A percentile compares a stretch with the other conserved stretches of the same genome.
Conservation (phyloP, 2,888 invertebrate species). For the Drosophila acutilabella region DNA sequence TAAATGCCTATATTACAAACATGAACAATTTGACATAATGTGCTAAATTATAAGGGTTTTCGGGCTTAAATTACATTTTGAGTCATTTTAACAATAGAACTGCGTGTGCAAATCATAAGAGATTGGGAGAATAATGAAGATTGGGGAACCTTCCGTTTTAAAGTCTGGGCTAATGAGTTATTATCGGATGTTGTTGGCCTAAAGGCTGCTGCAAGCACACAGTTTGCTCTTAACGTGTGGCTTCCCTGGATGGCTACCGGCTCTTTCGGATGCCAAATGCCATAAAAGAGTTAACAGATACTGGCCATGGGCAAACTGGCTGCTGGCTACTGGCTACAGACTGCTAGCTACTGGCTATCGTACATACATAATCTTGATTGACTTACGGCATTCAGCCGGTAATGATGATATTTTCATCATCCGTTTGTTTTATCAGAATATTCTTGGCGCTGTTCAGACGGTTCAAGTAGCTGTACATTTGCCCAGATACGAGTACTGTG, state of each 20-base stretch:
- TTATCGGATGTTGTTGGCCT: conserved; percentile 51
- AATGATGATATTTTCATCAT: conserved; percentile 74
- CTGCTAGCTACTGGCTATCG: conserved; percentile 34
- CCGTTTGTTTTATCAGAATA: conserved; percentile 68
- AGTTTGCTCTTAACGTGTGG: conserved; percentile 17
- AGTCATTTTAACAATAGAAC: conserved; percentile 31
- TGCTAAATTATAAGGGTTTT: conserved; percentile 23
- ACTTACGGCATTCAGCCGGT: conserved; percentile 60
- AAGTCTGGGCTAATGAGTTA: conserved; percentile 54
- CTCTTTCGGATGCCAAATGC: conserved; percentile 21
- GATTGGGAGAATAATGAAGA: neutral
- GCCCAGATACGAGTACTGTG: conserved; percentile 25
- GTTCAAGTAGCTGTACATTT: conserved; percentile 70
- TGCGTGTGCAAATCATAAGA: conserved; percentile 34
- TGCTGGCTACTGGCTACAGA: conserved; percentile 23
- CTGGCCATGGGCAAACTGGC: conserved; percentile 15
- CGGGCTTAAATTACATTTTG: neutral
- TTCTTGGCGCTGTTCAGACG: conserved; percentile 45
- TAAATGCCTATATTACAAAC: conserved; percentile 11
- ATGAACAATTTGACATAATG: conserved; percentile 13
- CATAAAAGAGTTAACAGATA: neutral
- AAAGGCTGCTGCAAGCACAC: conserved; percentile 35
- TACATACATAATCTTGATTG: conserved; percentile 63
- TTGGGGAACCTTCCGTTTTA: conserved; percentile 21
- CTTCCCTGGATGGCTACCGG: conserved; percentile 20